Base-by-base conservation (phyloP, 2,888 invertebrate genomes). In the Sinohyriopsis cumingii region DNA sequence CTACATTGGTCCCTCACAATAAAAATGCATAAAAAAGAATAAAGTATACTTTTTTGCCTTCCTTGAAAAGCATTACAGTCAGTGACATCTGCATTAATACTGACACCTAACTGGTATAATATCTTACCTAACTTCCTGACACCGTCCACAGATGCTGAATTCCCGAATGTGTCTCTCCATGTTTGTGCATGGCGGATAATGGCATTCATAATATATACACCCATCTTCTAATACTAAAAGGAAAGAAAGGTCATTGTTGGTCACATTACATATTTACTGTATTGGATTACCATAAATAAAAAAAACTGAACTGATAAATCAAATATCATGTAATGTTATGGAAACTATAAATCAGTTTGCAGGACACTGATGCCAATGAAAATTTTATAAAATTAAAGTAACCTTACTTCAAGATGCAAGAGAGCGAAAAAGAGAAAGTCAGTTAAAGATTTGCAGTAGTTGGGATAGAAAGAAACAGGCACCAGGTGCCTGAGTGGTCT, bases 111-210 rank as follows among this genome's bases (percentile, higher is more conserved):
- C 12, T 45, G 45, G 45, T 4, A 15, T 45, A 45, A 25, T 28
- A 2, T 76, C 78, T 76, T 64, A 91, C 91, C 87, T 89, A 83
- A 88, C 89, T 80, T 89, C 87, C 82, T 91, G 91, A 77, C 92
- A 92, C 63, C 91, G 79, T 15, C 91, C 91, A 84, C 92, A 92
- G 80, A 91, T 91, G 77, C 91, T 91, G 82, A 91, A 92, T 77
- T 92, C 91, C 67, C 91, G 79, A 18, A 91, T 86, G 75, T 91
- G 90, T 69, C 89, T 88, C 77, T 92, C 91, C 82, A 92, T 90
- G 65, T 89, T 90, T 15, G 91, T 91, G 80, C 92, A 92, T 0
- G 92, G 91, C 22, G 91, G 90, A 80, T 91, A 91, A 79, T 91
- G 91, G 78, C 92, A 92, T 82, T 92, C 92, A 80, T 91, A 92